phyloP scores from a whole-genome alignment of 2,888 invertebrate genomes.

The Perdita meconis region DNA sequence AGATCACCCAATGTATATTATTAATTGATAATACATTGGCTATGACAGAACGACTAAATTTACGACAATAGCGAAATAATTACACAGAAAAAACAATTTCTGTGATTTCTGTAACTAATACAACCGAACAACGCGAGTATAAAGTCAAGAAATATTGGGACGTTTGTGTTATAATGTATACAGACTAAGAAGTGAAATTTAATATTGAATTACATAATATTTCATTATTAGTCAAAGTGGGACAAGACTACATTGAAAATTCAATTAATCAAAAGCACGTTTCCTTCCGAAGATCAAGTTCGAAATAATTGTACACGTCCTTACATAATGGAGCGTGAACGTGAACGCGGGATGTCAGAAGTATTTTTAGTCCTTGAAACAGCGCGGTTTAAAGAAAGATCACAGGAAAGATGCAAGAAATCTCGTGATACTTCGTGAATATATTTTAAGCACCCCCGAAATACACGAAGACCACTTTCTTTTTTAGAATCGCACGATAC shows the following conservation, averaged over 20 bases:
- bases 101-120: background rate
- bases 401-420: conserved; percentile 10
- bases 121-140: background rate
- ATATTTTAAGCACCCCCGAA: conserved; percentile 6
- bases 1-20: conserved; percentile 61
- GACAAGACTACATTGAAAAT: background rate
- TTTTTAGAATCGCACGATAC: background rate
- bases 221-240: background rate
- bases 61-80: background rate
- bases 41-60: conserved; percentile 17
- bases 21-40: conserved; percentile 43
- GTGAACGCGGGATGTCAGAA: conserved; percentile 54
- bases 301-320: conserved; percentile 56
- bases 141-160: background rate
- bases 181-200: conserved; percentile 3
- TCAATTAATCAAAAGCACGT: conserved; percentile 24
- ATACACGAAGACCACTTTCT: background rate
- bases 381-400: conserved; percentile 15
- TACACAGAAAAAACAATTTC: background rate
- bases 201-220: conserved; percentile 33
- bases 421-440: conserved; percentile 6
- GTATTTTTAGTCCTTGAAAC: conserved; percentile 62
- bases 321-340: conserved; percentile 77
- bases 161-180: background rate
- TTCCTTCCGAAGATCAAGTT: conserved; percentile 32